Conservation (phyloP, 1,140 invertebrate species). For the Neodiprion pinetum region DNA sequence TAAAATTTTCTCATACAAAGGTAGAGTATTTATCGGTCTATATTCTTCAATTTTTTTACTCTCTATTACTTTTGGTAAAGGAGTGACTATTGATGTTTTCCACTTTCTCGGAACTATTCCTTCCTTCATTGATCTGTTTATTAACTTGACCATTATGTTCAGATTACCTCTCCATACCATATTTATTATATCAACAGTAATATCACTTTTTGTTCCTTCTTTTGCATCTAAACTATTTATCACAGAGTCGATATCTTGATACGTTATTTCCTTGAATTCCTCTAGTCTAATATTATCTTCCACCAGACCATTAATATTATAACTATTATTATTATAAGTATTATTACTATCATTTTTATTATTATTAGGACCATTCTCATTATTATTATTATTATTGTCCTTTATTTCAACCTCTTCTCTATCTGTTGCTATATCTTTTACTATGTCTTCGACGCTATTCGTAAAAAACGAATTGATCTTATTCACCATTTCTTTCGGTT, state of each 20-base stretch:
- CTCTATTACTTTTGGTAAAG: not conserved
- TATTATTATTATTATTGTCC: not conserved
- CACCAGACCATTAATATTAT: not conserved
- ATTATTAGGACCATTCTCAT: not conserved
- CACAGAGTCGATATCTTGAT: not conserved
- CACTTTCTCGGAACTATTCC: not conserved
- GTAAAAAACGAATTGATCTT: conserved; percentile 17
- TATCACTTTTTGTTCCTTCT: conserved; percentile 5
- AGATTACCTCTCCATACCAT: conserved; percentile 2
- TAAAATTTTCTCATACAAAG: conserved; percentile 4
- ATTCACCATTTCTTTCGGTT: not conserved
- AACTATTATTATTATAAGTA: not conserved
- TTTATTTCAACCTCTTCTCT: not conserved
- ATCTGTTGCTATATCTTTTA: conserved; percentile 12
- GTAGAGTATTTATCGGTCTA: conserved; percentile 9
- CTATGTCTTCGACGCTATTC: conserved; percentile 13
- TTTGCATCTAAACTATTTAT: conserved; percentile 8
- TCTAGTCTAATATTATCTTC: not conserved
- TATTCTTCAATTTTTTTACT: conserved; percentile 1
- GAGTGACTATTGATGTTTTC: conserved; percentile 10
- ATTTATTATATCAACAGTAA: not conserved
- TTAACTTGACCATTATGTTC: not conserved
- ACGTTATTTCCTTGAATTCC: conserved; percentile 5
- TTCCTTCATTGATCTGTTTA: conserved; percentile 9
- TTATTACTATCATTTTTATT: no score